Conservation (phyloP, 1,140 invertebrate species). For the Tetramorium parvispinum region DNA sequence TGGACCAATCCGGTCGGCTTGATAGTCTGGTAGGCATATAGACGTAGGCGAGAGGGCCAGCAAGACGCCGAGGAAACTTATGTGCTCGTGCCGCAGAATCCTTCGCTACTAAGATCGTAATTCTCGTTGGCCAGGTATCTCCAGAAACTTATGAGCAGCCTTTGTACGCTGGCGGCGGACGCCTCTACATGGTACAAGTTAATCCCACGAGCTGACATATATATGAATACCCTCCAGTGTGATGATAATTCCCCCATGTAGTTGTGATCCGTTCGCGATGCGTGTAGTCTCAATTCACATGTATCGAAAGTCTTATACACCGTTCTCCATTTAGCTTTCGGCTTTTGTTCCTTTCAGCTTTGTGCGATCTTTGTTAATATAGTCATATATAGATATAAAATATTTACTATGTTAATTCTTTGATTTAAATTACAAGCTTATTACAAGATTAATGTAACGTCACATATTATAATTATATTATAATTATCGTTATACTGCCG, state of each 20-base stretch:
- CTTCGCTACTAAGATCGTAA: slow-evolving; percentile 81
- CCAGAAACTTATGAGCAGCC: slow-evolving; percentile 79
- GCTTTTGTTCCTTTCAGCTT: not conserved
- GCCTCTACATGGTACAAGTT: slow-evolving; percentile 82
- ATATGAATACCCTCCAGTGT: slow-evolving; percentile 69
- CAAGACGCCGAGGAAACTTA: slow-evolving; percentile 74
- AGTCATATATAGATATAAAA: not conserved
- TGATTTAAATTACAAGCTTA: not conserved
- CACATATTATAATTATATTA: not conserved
- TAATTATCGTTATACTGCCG: not conserved
- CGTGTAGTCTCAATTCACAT: not conserved
- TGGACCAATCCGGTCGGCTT: slow-evolving; percentile 44
- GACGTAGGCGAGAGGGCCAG: slow-evolving; percentile 74
- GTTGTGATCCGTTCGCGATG: slow-evolving; percentile 23
- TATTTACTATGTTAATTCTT: not conserved
- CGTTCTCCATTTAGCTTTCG: not conserved
- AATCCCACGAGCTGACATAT: slow-evolving; percentile 77
- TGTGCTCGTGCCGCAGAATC: slow-evolving; percentile 73
- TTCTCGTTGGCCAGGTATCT: slow-evolving; percentile 81
- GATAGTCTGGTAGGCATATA: slow-evolving; percentile 71
- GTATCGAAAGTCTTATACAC: not conserved
- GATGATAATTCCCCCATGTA: slow-evolving; percentile 55
- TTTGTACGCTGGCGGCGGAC: slow-evolving; percentile 78
- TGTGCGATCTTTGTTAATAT: not conserved
- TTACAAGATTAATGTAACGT: not conserved